Evolutionary conservation across 2,113 vertebrate species (phyloP).

Genomic region (Brevimyrus niger): DNA sequence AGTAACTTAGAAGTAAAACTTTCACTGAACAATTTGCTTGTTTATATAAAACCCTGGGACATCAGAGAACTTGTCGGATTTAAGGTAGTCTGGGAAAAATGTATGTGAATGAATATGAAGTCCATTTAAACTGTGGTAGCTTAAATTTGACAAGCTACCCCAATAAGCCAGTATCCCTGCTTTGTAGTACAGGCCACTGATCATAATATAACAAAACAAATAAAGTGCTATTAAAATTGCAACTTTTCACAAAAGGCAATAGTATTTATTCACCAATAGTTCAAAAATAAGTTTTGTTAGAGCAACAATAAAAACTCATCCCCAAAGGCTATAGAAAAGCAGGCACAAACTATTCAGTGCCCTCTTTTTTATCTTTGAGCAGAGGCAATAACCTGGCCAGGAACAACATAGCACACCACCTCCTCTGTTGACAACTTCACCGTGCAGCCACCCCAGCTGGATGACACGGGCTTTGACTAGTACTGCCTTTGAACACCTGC

Average conservation of each 20-base stretch:
- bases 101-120: no score
- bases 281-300: neutral
- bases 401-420: neutral
- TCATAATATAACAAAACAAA: neutral
- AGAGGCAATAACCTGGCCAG: neutral
- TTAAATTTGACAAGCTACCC: no score
- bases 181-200: neutral
- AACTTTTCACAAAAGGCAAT: neutral
- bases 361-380: neutral
- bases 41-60: neutral
- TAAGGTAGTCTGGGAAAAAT: no score
- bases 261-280: neutral
- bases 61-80: neutral
- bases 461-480: neutral
- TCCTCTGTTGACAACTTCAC: neutral
- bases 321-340: neutral
- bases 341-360: neutral
- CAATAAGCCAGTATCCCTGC: no score
- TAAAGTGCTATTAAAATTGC: neutral
- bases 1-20: neutral
- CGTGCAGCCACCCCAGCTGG: neutral
- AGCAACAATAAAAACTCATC: neutral
- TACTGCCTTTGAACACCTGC: no score
- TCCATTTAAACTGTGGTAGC: no score
- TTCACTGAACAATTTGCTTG: neutral